A percentile compares a stretch with the other conserved stretches of the same genome.
These are phyloP conservation scores for Coelogynopora nodosa DNA, from an alignment of 2,888 invertebrate species.

Conservation along the genomic window DNA sequence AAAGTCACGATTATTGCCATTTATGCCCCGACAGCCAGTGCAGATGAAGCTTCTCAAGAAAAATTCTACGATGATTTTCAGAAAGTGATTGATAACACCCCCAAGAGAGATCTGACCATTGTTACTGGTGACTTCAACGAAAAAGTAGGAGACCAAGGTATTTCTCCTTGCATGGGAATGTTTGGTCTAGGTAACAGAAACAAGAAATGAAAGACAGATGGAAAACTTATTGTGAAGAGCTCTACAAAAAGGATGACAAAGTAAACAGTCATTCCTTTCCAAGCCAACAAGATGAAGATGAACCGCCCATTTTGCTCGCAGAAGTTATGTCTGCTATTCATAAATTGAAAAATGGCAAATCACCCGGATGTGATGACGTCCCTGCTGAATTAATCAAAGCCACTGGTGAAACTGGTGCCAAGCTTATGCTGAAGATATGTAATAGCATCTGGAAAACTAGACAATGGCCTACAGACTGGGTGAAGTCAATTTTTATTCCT, in stretches of 20 bases:
- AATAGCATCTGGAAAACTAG: too few species aligned
- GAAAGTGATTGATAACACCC: neutral
- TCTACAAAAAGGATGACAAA: neutral
- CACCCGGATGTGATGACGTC: too few species aligned
- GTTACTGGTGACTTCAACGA: constrained; percentile 32
- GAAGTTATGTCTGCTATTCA: too few species aligned
- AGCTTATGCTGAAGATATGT: too few species aligned
- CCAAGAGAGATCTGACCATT: neutral
- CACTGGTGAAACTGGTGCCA: too few species aligned
- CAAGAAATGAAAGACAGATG: neutral
- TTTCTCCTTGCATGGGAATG: neutral
- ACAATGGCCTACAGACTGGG: too few species aligned
- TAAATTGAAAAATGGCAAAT: too few species aligned
- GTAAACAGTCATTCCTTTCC: too few species aligned
- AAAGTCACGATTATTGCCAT: constrained; percentile 23
- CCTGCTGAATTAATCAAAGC: too few species aligned
- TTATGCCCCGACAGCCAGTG: constrained; percentile 13
- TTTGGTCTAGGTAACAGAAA: neutral
- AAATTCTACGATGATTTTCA: constrained; percentile 16
- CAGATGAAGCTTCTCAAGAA: constrained; percentile 27
- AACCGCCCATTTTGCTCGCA: too few species aligned
- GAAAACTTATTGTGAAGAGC: neutral
- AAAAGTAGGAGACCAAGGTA: constrained; percentile 9
- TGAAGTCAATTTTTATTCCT: too few species aligned
- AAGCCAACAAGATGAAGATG: too few species aligned